Conservation (phyloP, 2,797 vertebrate genomes). For the Varecia variegata region DNA sequence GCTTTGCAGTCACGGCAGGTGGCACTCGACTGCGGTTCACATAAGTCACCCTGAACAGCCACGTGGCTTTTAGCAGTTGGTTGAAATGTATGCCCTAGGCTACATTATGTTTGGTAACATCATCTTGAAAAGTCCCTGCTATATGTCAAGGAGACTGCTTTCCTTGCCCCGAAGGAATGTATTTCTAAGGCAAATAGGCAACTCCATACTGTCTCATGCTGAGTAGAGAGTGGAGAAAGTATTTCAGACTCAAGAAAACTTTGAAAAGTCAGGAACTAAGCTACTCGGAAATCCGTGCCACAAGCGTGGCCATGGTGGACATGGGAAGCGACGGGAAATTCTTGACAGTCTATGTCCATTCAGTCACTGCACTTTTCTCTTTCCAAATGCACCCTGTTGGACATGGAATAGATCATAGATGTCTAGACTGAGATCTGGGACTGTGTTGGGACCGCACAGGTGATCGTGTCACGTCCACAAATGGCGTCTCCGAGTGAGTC, state of each 20-base stretch:
- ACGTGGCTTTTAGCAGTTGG: neutral
- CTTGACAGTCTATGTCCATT: conserved; percentile 21
- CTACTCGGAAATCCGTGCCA: neutral
- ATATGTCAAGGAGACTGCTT: neutral
- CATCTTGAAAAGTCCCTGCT: neutral
- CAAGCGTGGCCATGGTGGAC: neutral
- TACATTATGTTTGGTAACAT: neutral
- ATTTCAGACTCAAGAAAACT: neutral
- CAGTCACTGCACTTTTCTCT: conserved; percentile 24
- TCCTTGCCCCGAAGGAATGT: neutral
- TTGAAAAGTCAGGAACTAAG: conserved; percentile 40
- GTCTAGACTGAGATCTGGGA: conserved; percentile 55
- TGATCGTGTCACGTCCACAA: conserved; percentile 31
- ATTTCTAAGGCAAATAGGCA: neutral
- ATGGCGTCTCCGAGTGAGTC: conserved; percentile 17
- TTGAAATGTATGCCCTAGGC: neutral
- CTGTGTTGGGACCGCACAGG: conserved; percentile 36
- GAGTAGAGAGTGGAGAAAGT: conserved; percentile 17
- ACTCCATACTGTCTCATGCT: neutral
- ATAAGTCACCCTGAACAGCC: neutral
- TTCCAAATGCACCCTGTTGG: conserved; percentile 42
- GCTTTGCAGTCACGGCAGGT: neutral
- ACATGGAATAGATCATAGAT: conserved; percentile 47
- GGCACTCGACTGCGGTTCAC: neutral
- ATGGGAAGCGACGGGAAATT: neutral